Conservation (phyloP, 2,797 vertebrate species). For the Alca torda region DNA sequence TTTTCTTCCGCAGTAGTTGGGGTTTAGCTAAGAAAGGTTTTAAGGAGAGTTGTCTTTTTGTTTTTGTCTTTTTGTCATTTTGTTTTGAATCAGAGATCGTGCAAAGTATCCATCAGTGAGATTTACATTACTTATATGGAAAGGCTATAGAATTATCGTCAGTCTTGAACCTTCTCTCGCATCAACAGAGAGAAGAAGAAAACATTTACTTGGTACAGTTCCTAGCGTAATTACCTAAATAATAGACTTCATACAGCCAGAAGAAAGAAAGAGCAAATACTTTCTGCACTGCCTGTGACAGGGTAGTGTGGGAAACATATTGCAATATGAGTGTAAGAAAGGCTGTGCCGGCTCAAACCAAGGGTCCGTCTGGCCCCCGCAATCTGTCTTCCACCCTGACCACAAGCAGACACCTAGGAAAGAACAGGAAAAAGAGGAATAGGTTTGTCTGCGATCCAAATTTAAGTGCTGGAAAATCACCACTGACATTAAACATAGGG, state of each 20-base stretch:
- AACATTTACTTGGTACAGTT: constrained; percentile 28
- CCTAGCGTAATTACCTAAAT: constrained; percentile 41
- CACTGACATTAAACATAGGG: not conserved
- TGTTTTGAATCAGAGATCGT: not conserved
- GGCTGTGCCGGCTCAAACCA: not conserved
- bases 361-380: not conserved
- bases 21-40: not conserved
- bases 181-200: constrained; percentile 14
- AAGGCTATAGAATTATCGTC: not conserved
- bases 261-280: constrained; percentile 37
- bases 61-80: not conserved
- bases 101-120: not conserved
- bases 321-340: not conserved
- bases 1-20: not conserved
- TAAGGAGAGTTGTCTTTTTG: not conserved
- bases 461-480: not conserved
- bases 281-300: constrained; percentile 13
- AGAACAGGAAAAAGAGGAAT: not conserved
- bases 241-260: constrained; percentile 38
- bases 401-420: not conserved
- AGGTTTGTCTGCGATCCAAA: not conserved
- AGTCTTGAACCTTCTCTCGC: constrained; percentile 11
- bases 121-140: constrained; percentile 14
- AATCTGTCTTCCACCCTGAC: constrained; percentile 17
- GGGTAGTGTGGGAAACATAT: not conserved